phyloP scores from a whole-genome alignment of 2,797 vertebrate genomes.

The Aulostomus chinensis region DNA sequence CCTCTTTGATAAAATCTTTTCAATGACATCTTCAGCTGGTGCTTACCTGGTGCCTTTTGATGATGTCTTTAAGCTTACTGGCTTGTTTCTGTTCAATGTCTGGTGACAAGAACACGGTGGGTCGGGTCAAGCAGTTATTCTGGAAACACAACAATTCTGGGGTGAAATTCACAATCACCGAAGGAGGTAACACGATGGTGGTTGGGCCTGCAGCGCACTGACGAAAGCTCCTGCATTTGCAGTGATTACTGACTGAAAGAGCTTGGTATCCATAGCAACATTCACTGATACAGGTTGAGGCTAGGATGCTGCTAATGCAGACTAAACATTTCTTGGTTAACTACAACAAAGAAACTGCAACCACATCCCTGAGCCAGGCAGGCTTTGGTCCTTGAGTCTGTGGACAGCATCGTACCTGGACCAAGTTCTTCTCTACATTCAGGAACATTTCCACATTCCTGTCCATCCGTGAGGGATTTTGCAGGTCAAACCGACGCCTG shows the following conservation, averaged over 20 bases:
- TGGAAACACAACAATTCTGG: conserved; percentile 53
- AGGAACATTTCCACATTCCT: conserved; percentile 99
- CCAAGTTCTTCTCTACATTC: conserved; percentile 97
- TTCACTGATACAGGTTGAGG: too few relatives aligned
- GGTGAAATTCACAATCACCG: not conserved
- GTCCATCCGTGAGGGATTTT: conserved; percentile 98
- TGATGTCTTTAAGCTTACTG: conserved; percentile 95
- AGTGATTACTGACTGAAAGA: too few relatives aligned
- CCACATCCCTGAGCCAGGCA: too few relatives aligned
- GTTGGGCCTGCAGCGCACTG: too few relatives aligned
- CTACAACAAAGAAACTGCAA: too few relatives aligned
- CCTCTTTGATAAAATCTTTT: not conserved
- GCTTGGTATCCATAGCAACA: too few relatives aligned
- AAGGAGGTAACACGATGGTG: too few relatives aligned
- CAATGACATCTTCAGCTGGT: too few relatives aligned
- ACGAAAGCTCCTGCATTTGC: too few relatives aligned
- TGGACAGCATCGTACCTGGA: conserved; percentile 82
- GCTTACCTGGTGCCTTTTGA: conserved; percentile 96
- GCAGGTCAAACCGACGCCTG: conserved; percentile 96
- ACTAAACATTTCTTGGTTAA: too few relatives aligned
- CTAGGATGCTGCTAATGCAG: too few relatives aligned
- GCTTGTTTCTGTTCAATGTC: conserved; percentile 94
- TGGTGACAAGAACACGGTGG: conserved; percentile 91
- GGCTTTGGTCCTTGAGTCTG: too few relatives aligned
- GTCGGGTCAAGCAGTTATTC: conserved; percentile 96